Conservation (phyloP, 2,113 vertebrate genomes). For the Larimichthys crocea region DNA sequence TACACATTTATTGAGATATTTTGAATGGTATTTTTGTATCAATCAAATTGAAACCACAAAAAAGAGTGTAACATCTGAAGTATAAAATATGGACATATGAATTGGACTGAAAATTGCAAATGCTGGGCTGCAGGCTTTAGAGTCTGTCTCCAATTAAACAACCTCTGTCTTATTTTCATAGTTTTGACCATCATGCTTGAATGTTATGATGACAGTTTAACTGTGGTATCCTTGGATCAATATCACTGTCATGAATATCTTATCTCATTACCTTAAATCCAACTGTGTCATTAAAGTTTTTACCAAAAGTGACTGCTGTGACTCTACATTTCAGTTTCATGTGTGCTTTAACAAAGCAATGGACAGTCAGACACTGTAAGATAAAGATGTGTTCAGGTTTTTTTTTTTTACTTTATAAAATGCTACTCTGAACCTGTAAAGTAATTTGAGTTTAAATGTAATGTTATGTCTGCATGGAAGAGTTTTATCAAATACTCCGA, state of each 20-base stretch:
- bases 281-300: neutral
- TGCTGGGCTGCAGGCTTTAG: neutral
- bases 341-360: neutral
- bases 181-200: constrained; percentile 10
- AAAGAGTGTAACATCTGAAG: neutral
- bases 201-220: constrained; percentile 1
- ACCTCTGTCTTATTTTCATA: neutral
- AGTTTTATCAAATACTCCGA: neutral
- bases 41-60: no score
- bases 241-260: neutral
- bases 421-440: neutral
- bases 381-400: neutral
- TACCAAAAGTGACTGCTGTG: neutral
- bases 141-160: neutral
- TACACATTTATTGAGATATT: neutral
- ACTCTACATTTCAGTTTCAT: neutral
- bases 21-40: no score
- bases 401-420: neutral
- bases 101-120: neutral
- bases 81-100: neutral
- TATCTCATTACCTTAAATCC: neutral
- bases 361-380: neutral
- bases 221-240: neutral
- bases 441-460: neutral
- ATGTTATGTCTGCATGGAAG: neutral